Evolutionary conservation across 2,113 vertebrate species (phyloP).

Genomic region (Cyrtonyx montezumae): DNA sequence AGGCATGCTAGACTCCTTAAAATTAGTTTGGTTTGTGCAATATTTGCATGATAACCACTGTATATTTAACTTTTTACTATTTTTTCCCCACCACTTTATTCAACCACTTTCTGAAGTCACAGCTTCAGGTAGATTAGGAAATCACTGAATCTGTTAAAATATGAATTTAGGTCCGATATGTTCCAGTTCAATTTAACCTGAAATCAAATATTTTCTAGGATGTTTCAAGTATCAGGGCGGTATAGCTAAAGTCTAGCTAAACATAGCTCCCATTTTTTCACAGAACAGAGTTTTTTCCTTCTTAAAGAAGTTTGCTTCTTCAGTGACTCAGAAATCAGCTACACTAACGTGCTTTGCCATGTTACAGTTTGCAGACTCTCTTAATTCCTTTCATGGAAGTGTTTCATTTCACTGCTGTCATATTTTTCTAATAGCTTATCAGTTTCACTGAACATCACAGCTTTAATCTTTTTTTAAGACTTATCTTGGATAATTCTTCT

Average conservation of each 20-base stretch:
- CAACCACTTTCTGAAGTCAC: neutral
- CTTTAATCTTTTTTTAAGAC: neutral
- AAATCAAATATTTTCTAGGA: neutral
- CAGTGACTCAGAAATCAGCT: neutral
- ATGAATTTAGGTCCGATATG: neutral
- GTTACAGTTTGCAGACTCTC: neutral
- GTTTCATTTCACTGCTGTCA: neutral
- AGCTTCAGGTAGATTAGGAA: neutral
- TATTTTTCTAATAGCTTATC: neutral
- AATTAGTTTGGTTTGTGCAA: neutral
- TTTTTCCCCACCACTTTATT: neutral
- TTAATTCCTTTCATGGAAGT: neutral
- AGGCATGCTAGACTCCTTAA: neutral
- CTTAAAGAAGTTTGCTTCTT: neutral
- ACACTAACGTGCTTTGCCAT: neutral
- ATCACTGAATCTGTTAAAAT: neutral
- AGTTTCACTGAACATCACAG: neutral
- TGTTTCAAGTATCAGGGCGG: neutral
- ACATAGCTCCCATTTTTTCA: neutral
- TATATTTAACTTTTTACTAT: neutral
- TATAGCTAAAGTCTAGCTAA: neutral
- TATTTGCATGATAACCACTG: neutral
- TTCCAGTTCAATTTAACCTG: neutral
- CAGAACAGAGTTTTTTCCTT: neutral
- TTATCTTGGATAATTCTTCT: neutral